Evolutionary conservation across 2,888 invertebrate genomes (phyloP).

Genomic region (Hydraecia micacea): DNA sequence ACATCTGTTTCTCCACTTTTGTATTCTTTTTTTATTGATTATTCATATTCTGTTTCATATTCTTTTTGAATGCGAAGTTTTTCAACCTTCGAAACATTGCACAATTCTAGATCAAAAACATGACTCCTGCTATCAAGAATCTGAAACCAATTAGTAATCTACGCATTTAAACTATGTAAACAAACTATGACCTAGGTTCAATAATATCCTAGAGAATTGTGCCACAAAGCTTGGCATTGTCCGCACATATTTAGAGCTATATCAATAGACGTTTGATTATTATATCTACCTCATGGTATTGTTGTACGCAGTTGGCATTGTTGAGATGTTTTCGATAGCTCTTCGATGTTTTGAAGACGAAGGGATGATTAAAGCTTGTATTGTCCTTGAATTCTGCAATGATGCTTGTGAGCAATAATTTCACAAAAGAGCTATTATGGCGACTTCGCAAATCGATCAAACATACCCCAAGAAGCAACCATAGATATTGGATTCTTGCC

Average conservation of each 20-base stretch:
- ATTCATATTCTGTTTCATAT: not conserved
- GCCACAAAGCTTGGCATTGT: constrained; percentile 56
- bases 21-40: not conserved
- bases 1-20: not conserved
- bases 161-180: constrained; percentile 42
- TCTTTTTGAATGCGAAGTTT: not conserved
- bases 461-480: not conserved
- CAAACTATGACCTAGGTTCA: constrained; percentile 65
- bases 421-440: not conserved
- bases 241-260: constrained; percentile 36
- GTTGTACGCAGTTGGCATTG: constrained; percentile 66
- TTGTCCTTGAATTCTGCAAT: not conserved
- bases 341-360: constrained; percentile 16
- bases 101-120: not conserved
- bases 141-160: constrained; percentile 7
- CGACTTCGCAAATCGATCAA: not conserved
- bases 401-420: not conserved
- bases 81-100: not conserved
- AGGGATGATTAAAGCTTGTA: constrained; percentile 10
- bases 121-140: constrained; percentile 20
- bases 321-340: constrained; percentile 30
- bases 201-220: constrained; percentile 56
- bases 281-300: constrained; percentile 24
- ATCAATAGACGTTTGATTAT: constrained; percentile 27
- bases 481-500: not conserved